Conservation (phyloP, 2,888 invertebrate species). For the Heterodera filipjevi region DNA sequence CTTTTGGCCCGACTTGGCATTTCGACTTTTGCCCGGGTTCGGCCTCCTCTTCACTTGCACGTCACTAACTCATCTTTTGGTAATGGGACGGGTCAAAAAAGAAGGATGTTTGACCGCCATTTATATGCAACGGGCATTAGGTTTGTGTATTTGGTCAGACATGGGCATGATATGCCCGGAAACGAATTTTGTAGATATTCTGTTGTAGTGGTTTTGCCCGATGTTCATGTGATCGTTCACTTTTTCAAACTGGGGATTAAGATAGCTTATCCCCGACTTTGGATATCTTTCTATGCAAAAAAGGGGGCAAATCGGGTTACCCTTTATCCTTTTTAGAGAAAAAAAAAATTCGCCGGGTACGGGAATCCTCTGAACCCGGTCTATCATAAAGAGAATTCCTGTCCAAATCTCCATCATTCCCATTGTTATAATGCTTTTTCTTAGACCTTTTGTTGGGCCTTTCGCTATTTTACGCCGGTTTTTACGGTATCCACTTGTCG, state of each 20-base stretch:
- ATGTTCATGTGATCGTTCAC: no score
- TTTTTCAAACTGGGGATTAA: no score
- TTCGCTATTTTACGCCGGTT: conserved; percentile 42
- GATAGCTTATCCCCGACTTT: no score
- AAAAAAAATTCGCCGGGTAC: no score
- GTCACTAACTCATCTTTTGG: background rate
- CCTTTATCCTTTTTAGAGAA: no score
- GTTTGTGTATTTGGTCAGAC: background rate
- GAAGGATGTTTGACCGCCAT: conserved; percentile 10
- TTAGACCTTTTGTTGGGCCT: conserved; percentile 33
- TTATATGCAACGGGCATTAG: conserved; percentile 14
- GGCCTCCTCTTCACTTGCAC: conserved; percentile 4
- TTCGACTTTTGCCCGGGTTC: conserved; percentile 17
- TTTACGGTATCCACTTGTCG: conserved; percentile 36
- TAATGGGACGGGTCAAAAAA: background rate
- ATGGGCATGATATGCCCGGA: no score
- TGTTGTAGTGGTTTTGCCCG: no score
- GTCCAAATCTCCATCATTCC: background rate
- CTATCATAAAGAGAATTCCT: no score
- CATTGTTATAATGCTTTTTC: background rate
- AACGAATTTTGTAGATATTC: no score
- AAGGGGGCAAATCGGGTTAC: no score
- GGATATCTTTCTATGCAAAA: no score
- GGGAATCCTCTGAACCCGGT: no score
- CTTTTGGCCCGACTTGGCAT: conserved; percentile 23